phyloP scores from a whole-genome alignment of 2,113 vertebrate genomes.

The Alectura lathami region DNA sequence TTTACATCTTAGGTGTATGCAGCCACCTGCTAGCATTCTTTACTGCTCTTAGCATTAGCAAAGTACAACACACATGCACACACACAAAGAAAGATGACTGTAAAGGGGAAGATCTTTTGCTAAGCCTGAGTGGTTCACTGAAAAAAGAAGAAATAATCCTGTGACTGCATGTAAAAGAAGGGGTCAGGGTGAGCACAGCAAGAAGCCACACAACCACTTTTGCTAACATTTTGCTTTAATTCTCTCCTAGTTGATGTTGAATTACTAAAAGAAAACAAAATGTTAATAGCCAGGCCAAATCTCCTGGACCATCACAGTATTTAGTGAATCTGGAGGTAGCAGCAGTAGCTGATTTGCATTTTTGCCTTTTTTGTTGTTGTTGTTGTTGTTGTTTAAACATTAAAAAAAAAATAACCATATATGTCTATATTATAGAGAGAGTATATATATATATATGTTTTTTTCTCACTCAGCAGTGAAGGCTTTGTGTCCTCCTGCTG shows the following conservation, averaged over 20 bases:
- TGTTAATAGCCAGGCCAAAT: constrained; percentile 48
- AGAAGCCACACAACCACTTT: constrained; percentile 29
- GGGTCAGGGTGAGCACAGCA: not conserved
- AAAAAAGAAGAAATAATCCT: not conserved
- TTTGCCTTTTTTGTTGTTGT: not conserved
- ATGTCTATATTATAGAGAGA: not conserved
- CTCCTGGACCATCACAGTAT: not conserved
- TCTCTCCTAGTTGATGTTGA: constrained; percentile 21
- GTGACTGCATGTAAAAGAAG: not conserved
- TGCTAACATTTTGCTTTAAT: not conserved
- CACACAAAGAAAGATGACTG: not conserved
- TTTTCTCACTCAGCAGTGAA: not conserved
- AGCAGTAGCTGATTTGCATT: not conserved
- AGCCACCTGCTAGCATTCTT: not conserved
- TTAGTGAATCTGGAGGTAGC: not conserved
- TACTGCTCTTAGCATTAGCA: constrained; percentile 5
- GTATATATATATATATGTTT: not conserved
- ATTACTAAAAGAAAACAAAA: constrained; percentile 7
- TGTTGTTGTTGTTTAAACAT: not conserved
- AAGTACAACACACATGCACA: not conserved
- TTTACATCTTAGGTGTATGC: constrained; percentile 24
- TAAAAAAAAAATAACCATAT: not conserved
- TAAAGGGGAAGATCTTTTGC: not conserved
- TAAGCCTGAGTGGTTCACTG: not conserved
- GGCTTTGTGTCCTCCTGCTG: not conserved